Evolutionary conservation across 2,113 vertebrate species (phyloP).

Genomic region (Pollimyrus isidori): DNA sequence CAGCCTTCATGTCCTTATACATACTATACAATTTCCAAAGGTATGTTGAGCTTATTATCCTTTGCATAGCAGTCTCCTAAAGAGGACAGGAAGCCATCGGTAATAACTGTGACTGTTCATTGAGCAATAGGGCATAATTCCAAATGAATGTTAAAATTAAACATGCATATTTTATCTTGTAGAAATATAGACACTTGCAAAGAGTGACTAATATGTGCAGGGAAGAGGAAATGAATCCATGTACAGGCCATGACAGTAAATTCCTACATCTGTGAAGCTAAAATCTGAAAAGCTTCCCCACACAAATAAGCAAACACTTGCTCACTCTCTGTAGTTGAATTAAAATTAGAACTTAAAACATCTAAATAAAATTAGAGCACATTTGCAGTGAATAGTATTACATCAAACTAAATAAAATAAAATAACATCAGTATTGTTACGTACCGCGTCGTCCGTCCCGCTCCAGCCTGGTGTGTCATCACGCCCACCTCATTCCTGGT

Average conservation of each 20-base stretch:
- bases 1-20: not conserved
- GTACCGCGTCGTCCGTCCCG: too few species aligned
- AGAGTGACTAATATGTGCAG: not conserved
- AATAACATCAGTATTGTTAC: not conserved
- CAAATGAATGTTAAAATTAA: not conserved
- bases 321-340: not conserved
- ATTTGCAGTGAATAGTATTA: not conserved
- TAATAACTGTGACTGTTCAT: not conserved
- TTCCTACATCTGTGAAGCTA: not conserved
- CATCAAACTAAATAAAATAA: not conserved
- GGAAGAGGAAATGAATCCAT: not conserved
- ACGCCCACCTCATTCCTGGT: too few species aligned
- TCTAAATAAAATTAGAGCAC: not conserved
- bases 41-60: not conserved
- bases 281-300: not conserved
- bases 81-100: not conserved
- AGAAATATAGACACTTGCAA: not conserved
- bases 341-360: not conserved
- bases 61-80: not conserved
- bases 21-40: not conserved
- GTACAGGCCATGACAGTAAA: not conserved
- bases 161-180: not conserved
- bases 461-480: too few species aligned
- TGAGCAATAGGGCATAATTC: not conserved
- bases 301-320: not conserved